Percentiles rank a stretch among this genome's conserved stretches.
Conservation (phyloP, 2,113 vertebrate species). For the Lepus timidus region DNA sequence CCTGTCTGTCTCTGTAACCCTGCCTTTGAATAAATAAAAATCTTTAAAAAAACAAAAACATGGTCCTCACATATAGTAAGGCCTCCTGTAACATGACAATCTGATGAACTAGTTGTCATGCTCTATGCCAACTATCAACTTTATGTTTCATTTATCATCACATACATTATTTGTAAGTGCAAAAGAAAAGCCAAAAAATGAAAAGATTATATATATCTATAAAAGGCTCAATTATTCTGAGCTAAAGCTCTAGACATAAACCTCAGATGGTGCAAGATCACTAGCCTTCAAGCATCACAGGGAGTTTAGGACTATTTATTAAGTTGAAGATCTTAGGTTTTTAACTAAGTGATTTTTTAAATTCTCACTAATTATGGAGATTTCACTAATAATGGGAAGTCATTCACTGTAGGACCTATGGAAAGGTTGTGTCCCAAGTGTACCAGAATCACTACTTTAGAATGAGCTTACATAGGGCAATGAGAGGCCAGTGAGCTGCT, state of each 20-base stretch:
- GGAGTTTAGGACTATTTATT: conserved; percentile 13
- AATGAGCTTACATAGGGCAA: neutral
- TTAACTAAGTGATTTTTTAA: conserved; percentile 1
- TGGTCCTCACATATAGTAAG: neutral
- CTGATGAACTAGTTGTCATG: neutral
- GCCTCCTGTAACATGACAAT: neutral
- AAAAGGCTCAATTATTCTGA: conserved; percentile 38
- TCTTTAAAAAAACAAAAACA: neutral
- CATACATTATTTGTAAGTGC: neutral
- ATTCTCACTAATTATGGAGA: neutral
- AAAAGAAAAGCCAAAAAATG: conserved; percentile 9
- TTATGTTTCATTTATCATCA: neutral
- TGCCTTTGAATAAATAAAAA: too few species aligned
- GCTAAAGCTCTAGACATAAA: neutral
- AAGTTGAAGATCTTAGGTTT: neutral
- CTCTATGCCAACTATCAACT: neutral
- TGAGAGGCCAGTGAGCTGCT: neutral
- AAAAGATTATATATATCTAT: neutral
- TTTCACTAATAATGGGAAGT: conserved; percentile 33
- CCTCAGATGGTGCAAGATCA: conserved; percentile 30
- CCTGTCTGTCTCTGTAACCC: too few species aligned
- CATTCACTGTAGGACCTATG: neutral
- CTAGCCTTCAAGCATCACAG: neutral
- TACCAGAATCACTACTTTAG: neutral
- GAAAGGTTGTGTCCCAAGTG: neutral